These are phyloP conservation scores for Porphyrio hochstetteri DNA, from an alignment of 2,113 vertebrate genomes.

Conservation along the genomic window DNA sequence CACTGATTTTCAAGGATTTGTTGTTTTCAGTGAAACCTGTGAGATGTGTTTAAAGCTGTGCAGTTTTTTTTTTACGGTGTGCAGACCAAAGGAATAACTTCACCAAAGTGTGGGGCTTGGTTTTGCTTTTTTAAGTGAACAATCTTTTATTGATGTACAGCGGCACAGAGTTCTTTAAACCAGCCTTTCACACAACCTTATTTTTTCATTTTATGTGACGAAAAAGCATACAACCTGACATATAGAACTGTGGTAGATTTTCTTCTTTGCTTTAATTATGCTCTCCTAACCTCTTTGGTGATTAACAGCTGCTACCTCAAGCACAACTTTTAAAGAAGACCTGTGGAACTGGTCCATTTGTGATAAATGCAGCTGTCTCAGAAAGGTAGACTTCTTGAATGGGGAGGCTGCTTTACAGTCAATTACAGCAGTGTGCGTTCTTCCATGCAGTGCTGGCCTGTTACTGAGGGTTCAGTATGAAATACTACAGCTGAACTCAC, in stretches of 20 bases:
- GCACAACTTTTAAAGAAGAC: background rate
- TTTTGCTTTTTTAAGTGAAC: background rate
- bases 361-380: background rate
- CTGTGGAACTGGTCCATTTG: background rate
- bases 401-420: background rate
- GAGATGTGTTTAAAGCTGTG: background rate
- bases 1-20: background rate
- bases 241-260: background rate
- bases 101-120: rapidly evolving
- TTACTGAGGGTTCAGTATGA: background rate
- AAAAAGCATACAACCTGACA: background rate
- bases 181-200: background rate
- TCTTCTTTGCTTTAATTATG: background rate
- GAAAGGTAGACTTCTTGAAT: background rate
- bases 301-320: background rate
- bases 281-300: background rate
- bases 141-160: background rate
- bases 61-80: background rate
- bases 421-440: background rate
- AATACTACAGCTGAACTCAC: background rate
- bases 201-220: background rate
- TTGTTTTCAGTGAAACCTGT: background rate
- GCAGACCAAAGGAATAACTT: background rate
- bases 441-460: background rate
- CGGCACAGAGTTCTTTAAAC: background rate